Evolutionary conservation across 2,888 invertebrate species (phyloP), one percentile per base, ranked within the genome.

Genomic region (Lithophane ornitopus): DNA sequence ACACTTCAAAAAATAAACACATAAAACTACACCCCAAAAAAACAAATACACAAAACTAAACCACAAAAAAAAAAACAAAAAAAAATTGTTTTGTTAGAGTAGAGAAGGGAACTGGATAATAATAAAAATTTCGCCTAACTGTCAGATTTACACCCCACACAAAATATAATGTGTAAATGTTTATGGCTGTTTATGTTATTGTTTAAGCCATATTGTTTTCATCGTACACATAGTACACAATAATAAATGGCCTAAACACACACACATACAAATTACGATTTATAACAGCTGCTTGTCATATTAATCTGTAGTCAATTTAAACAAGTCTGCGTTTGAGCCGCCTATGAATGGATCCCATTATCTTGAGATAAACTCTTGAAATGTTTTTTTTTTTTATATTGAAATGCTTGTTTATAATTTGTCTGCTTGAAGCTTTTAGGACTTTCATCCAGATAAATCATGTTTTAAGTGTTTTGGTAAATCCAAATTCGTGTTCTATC

Each of bases 281-380:
- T 19, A 73, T 28, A 80, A 28, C 61, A 80, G 28, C 74, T 74
- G 19, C 11, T 70, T 39, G 39, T 16, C 22, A 54, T 46, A 62
- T 26, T 49, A 74, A 41, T 74, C 54, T 63, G 41, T 26, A 81
- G 26, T 75, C 16, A 63, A 63, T 77, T 63, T 81, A 34, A 75
- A 49, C n/a, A 34, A 63, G 75, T 56, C 62, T 52, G 49, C 22
- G 26, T 63, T 63, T 6, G 14, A 80, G n/a, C 12, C 14, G 41
- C 12, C 49, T 44, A 49, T 63, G 28, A 81, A 78, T 58, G 16
- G 16, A 34, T 14, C 14, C 16, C 34, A 75, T 58, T 81, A 81
- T 52, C 14, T 26, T 3, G 8, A 56, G 46, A 58, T 63, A 52
- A 74, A 58, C 63, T 44, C 34, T 80, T 16, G 7, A 56, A 63